These are phyloP conservation scores for Eulemur rufifrons DNA, from an alignment of 2,113 vertebrate species.

Conservation along the genomic window DNA sequence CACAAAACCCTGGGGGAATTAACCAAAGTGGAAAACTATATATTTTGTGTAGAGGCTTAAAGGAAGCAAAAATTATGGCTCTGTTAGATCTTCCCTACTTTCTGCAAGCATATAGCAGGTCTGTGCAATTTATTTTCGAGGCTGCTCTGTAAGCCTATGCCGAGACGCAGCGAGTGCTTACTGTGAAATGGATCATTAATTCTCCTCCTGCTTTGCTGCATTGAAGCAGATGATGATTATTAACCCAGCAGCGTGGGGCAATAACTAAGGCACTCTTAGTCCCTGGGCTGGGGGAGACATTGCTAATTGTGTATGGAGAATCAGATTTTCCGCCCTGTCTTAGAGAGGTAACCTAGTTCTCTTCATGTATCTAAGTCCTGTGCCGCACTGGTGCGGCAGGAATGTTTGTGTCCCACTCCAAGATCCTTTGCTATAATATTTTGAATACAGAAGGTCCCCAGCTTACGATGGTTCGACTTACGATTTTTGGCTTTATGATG, in stretches of 20 bases:
- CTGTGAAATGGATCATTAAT: neutral
- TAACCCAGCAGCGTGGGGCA: neutral
- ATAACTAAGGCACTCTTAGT: neutral
- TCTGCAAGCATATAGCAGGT: neutral
- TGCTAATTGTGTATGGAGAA: neutral
- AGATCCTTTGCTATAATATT: neutral
- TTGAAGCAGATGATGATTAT: neutral
- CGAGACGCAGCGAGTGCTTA: accelerated
- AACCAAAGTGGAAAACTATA: neutral
- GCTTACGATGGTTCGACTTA: neutral
- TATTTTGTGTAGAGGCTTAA: neutral
- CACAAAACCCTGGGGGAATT: neutral
- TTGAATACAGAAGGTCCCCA: neutral
- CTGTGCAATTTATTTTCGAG: neutral
- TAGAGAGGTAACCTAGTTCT: neutral
- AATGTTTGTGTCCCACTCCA: neutral
- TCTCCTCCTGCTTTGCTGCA: neutral
- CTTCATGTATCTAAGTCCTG: neutral
- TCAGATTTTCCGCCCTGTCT: neutral
- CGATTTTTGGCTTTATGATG: neutral
- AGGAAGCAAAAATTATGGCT: neutral
- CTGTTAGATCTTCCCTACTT: neutral
- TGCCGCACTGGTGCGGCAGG: accelerated
- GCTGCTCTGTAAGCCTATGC: neutral
- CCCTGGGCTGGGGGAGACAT: neutral